phyloP scores from a whole-genome alignment of 2,113 vertebrate genomes.

The Albula glossodonta region DNA sequence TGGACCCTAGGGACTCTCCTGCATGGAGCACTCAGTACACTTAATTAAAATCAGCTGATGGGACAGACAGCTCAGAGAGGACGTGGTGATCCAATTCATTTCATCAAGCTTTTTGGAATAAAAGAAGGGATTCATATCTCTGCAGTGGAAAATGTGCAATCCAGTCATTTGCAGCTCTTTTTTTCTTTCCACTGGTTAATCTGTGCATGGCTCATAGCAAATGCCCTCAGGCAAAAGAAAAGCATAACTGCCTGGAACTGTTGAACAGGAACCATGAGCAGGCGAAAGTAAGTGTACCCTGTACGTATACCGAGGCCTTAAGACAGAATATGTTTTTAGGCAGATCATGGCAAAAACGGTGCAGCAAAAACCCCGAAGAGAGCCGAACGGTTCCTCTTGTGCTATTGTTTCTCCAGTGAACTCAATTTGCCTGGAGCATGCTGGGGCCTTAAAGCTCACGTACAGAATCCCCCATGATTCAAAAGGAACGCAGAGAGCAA shows the following conservation, averaged over 20 bases:
- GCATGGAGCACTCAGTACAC: background rate
- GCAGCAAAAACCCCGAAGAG: no score
- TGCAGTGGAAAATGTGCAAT: slow-evolving; percentile 8
- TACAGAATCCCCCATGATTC: slow-evolving; percentile 1
- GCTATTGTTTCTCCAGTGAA: no score
- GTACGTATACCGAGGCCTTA: no score
- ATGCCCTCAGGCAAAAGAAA: no score
- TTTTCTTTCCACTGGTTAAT: background rate
- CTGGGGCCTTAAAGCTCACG: no score
- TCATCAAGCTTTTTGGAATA: slow-evolving; percentile 4
- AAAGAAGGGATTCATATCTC: slow-evolving; percentile 1
- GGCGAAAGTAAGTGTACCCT: no score
- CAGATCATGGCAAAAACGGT: no score
- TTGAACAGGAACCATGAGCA: no score
- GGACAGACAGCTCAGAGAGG: background rate
- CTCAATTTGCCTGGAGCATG: no score
- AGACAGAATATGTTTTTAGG: no score
- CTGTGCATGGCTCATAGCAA: background rate
- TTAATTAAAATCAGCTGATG: slow-evolving; percentile 23
- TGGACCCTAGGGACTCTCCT: background rate
- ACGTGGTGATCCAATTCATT: background rate
- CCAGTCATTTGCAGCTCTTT: background rate
- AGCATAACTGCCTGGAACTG: no score
- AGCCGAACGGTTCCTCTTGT: no score
- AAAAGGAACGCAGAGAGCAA: background rate